Evolutionary conservation across 2,888 invertebrate genomes (phyloP).

Genomic region (Drosophila austrosaltans): DNA sequence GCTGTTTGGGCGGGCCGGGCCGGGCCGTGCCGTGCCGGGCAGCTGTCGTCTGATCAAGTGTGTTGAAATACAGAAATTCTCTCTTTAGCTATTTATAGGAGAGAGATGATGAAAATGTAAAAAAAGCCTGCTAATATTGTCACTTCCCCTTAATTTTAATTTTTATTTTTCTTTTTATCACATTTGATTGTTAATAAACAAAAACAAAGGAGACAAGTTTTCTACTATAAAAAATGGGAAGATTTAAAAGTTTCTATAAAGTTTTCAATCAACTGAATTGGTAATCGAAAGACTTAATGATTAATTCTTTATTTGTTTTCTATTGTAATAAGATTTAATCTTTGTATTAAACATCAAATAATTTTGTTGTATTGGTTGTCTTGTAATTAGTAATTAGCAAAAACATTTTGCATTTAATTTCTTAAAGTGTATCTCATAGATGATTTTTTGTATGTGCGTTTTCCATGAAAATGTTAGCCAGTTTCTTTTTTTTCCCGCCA

Average conservation of each 20-base stretch:
- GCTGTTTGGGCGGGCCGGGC: neutral
- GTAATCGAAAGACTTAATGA: no score
- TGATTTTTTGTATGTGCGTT: conserved; percentile 6
- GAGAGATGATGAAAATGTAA: conserved; percentile 4
- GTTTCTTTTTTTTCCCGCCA: neutral
- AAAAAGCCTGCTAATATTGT: conserved; percentile 4
- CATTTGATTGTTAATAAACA: conserved; percentile 4
- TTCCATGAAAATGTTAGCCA: conserved; percentile 34
- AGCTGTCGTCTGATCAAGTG: conserved; percentile 43
- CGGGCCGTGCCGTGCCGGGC: conserved; percentile 11
- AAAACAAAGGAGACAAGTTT: neutral
- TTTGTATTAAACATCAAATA: no score
- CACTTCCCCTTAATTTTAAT: neutral
- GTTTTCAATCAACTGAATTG: no score
- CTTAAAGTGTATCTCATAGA: neutral
- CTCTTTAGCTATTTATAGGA: conserved; percentile 4
- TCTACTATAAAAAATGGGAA: neutral
- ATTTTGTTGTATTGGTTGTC: no score
- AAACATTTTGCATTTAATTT: neutral
- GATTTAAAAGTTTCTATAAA: no score
- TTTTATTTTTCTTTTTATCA: neutral
- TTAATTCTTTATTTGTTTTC: no score
- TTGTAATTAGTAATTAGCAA: no score
- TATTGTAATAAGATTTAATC: no score
- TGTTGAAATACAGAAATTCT: conserved; percentile 17